Base-by-base conservation (phyloP, 1,140 invertebrate genomes). In the Sinonovacula constricta region DNA sequence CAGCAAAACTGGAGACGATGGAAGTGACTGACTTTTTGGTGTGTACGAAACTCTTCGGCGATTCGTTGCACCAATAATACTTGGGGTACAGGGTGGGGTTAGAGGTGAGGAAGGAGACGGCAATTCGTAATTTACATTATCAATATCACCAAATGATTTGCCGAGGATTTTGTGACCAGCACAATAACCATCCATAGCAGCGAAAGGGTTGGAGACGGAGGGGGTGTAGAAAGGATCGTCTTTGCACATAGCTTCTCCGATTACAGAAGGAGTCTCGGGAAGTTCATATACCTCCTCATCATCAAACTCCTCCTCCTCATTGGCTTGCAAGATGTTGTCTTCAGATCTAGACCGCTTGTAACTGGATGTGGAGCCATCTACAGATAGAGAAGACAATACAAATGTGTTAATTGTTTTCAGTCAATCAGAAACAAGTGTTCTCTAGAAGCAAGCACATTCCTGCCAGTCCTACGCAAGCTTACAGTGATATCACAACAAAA, bases 141-240 rank as follows among this genome's bases (percentile, higher is more conserved):
- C 79, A 45, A 76, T 79, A 60, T 62, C 69, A 71, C 81, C 79
- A 56, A 77, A 71, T 31, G 82, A 83, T 56, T 69, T 85, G 31
- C 86, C 89, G 0, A 89, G 53, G 45, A 89, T 68, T 72, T 90
- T 90, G 26, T 79, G 78, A 39, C 89, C 86, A 81, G 86, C 82
- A 56, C 82, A 83, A 59, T 86, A 90, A 3, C 74, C 81, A 62
- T 85, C 81, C 34, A 84, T 84, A 24, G 56, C 74, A 15, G 83
- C 84, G 84, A 90, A 90, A n/a, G 89, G 89, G 76, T 90, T 90
- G 28, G 66, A 77, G 31, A 82, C 81, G 5, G 87, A 79, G 31
- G 90, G 90, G 10, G 81, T 76, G 77, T 91, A 91, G 57, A 88
- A 88, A 34, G 84, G 87, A 78, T 91, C 90, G 67, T 88, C 86